phyloP scores from a whole-genome alignment of 2,888 invertebrate species.

The Emesis furor region DNA sequence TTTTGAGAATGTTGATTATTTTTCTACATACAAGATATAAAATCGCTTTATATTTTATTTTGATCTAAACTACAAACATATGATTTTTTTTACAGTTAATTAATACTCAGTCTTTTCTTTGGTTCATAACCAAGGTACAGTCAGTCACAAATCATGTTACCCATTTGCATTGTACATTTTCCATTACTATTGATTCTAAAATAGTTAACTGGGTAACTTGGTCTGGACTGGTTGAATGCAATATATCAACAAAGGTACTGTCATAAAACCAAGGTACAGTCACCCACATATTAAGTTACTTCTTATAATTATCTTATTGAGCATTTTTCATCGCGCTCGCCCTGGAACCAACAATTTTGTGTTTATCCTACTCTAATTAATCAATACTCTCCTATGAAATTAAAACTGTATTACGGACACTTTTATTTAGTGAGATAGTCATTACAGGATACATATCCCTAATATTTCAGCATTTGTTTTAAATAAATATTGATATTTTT shows the following conservation, averaged over 20 bases:
- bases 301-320: conserved; percentile 4
- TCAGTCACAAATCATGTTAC: conserved; percentile 7
- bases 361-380: no score
- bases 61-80: conserved; percentile 7
- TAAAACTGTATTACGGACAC: no score
- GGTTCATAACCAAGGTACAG: conserved; percentile 7
- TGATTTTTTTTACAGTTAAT: neutral
- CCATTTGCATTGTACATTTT: conserved; percentile 7
- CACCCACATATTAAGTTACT: conserved; percentile 7
- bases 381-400: no score
- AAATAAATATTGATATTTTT: no score
- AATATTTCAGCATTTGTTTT: no score
- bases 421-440: no score
- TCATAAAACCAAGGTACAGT: conserved; percentile 7
- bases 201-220: conserved; percentile 7
- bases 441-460: neutral
- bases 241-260: conserved; percentile 4
- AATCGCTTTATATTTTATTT: neutral
- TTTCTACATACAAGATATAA: conserved; percentile 7
- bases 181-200: conserved; percentile 7
- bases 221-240: conserved; percentile 4
- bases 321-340: neutral
- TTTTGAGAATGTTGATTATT: conserved; percentile 4
- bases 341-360: no score
- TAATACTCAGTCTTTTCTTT: conserved; percentile 7